A percentile compares a stretch with the other conserved stretches of the same genome.
These are phyloP conservation scores for Galleria mellonella DNA, from an alignment of 1,140 invertebrate genomes.

Conservation along the genomic window DNA sequence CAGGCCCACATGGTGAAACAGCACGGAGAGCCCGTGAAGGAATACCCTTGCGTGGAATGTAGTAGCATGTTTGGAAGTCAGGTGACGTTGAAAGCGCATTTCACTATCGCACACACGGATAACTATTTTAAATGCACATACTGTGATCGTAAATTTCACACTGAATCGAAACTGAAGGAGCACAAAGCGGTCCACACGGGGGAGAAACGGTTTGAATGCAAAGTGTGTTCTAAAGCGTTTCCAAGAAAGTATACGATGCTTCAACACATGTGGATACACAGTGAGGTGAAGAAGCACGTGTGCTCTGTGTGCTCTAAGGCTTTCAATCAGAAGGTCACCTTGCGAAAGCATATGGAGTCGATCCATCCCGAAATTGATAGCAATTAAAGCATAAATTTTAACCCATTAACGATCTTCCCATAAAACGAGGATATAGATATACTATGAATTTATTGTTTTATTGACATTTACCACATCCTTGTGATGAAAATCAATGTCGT, in stretches of 20 bases:
- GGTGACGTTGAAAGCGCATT: constrained; percentile 2
- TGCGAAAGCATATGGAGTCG: constrained; percentile 21
- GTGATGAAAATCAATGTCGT: too few relatives aligned
- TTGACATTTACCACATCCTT: too few relatives aligned
- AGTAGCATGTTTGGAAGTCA: not conserved
- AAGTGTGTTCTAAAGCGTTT: constrained; percentile 44
- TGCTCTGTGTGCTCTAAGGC: constrained; percentile 74
- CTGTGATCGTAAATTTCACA: not conserved
- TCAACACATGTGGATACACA: constrained; percentile 67
- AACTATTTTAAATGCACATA: not conserved
- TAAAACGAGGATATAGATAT: too few relatives aligned
- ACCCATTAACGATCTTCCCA: too few relatives aligned
- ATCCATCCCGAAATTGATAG: constrained; percentile 20
- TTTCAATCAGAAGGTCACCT: constrained; percentile 24
- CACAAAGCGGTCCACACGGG: constrained; percentile 56
- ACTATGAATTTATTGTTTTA: too few relatives aligned
- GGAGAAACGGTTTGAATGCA: constrained; percentile 62
- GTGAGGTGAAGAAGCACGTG: constrained; percentile 73
- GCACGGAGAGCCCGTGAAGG: not conserved
- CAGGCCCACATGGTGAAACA: not conserved
- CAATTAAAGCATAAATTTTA: not conserved
- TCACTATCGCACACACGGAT: constrained; percentile 3
- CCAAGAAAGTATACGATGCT: constrained; percentile 17
- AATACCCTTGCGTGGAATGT: constrained; percentile 2
- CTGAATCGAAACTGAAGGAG: not conserved